Evolutionary conservation across 2,113 vertebrate genomes (phyloP).

Genomic region (Gnathonemus longibarbis): DNA sequence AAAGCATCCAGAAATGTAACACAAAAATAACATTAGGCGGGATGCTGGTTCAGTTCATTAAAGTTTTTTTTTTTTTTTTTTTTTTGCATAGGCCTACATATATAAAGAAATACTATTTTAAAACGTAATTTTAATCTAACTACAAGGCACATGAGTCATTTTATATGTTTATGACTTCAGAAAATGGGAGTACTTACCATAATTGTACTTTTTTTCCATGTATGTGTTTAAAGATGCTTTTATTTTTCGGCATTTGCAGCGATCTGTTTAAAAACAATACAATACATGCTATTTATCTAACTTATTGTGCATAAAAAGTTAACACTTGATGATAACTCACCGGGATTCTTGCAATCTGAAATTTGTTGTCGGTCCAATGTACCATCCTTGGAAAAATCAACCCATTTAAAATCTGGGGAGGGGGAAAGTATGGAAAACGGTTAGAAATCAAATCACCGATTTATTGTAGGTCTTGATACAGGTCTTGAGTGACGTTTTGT

Average conservation of each 20-base stretch:
- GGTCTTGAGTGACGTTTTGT: neutral
- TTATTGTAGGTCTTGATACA: neutral
- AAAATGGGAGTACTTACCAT: conserved; percentile 58
- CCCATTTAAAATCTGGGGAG: conserved; percentile 63
- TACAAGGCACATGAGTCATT: neutral
- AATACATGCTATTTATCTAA: neutral
- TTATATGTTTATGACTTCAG: neutral
- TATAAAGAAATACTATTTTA: neutral
- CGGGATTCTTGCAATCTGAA: conserved; percentile 57
- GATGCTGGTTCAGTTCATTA: neutral
- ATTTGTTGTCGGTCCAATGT: conserved; percentile 53
- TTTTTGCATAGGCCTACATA: neutral
- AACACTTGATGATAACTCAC: conserved; percentile 43
- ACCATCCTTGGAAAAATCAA: conserved; percentile 64
- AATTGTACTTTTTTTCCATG: conserved; percentile 71
- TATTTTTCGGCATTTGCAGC: conserved; percentile 68
- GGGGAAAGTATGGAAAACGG: neutral
- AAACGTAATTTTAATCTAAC: neutral
- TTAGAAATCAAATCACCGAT: neutral
- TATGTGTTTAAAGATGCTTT: conserved; percentile 68
- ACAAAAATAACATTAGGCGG: neutral
- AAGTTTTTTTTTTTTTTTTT: neutral
- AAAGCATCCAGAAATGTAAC: neutral
- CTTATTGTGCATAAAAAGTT: neutral
- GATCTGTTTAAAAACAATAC: conserved; percentile 48